phyloP scores from a whole-genome alignment of 2,888 invertebrate genomes.

The Lymantria dispar region DNA sequence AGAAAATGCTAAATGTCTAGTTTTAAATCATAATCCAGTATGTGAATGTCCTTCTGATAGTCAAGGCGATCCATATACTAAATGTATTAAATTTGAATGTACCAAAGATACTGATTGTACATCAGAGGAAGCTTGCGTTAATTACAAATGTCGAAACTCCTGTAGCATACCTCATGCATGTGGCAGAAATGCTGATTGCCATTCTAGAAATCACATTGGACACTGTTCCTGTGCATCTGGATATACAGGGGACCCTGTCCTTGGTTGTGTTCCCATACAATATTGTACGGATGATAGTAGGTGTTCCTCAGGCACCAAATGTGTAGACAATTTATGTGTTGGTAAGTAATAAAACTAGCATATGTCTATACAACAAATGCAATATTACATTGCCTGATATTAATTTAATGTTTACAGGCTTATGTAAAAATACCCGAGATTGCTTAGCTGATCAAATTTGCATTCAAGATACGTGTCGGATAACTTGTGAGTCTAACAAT shows the following conservation, averaged over 20 bases:
- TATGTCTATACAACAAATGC: not conserved
- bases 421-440: constrained; percentile 91
- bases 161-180: constrained; percentile 92
- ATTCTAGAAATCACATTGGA: constrained; percentile 89
- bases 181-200: constrained; percentile 90
- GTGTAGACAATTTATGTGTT: constrained; percentile 90
- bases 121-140: constrained; percentile 87
- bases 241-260: constrained; percentile 92
- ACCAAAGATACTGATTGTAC: constrained; percentile 89
- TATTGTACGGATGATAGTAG: constrained; percentile 91
- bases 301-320: constrained; percentile 92
- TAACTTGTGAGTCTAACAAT: constrained; percentile 89
- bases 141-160: constrained; percentile 91
- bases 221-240: constrained; percentile 93
- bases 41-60: constrained; percentile 90
- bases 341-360: constrained; percentile 67
- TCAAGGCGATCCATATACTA: constrained; percentile 87
- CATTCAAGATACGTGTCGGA: constrained; percentile 92
- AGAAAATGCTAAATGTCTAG: constrained; percentile 87
- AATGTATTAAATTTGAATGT: constrained; percentile 90
- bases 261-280: constrained; percentile 92
- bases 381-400: constrained; percentile 24
- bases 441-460: constrained; percentile 94
- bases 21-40: constrained; percentile 85
- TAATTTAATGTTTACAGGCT: constrained; percentile 60